Evolutionary conservation across 2,797 vertebrate species (phyloP).

Genomic region (Anabacerthia variegaticeps): DNA sequence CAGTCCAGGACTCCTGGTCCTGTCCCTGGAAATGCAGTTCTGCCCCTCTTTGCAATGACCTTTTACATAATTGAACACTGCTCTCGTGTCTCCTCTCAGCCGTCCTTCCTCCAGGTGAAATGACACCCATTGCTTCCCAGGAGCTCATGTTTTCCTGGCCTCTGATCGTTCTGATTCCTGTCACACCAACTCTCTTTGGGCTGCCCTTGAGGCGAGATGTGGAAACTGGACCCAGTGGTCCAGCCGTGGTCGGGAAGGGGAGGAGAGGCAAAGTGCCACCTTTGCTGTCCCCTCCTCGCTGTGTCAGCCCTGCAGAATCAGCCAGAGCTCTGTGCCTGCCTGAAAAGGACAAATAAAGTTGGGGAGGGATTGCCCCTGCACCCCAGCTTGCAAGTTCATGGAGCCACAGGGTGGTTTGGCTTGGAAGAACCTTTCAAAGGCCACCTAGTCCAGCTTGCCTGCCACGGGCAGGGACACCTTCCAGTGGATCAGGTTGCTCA

Average conservation of each 20-base stretch:
- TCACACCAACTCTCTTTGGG: rapidly evolving
- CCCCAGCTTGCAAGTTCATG: rapidly evolving
- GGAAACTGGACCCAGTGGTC: rapidly evolving
- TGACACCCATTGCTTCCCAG: background rate
- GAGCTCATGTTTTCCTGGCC: background rate
- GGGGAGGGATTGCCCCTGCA: background rate
- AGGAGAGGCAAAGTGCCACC: background rate
- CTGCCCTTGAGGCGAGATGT: background rate
- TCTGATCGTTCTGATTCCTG: background rate
- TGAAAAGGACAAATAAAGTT: background rate
- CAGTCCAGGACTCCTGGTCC: background rate
- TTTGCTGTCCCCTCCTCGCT: background rate
- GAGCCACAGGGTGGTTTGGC: rapidly evolving
- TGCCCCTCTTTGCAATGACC: background rate
- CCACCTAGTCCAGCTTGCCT: background rate
- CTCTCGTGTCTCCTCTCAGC: background rate
- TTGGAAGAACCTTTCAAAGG: background rate
- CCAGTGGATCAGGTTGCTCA: rapidly evolving
- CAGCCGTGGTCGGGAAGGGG: background rate
- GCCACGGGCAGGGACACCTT: rapidly evolving
- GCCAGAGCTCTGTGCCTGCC: background rate
- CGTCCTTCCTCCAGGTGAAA: background rate
- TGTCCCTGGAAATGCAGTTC: background rate
- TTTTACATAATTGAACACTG: slow-evolving; percentile 36
- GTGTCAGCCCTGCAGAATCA: background rate